Evolutionary conservation across 2,888 invertebrate species (phyloP).

Genomic region (Alloscopus bannaensis): DNA sequence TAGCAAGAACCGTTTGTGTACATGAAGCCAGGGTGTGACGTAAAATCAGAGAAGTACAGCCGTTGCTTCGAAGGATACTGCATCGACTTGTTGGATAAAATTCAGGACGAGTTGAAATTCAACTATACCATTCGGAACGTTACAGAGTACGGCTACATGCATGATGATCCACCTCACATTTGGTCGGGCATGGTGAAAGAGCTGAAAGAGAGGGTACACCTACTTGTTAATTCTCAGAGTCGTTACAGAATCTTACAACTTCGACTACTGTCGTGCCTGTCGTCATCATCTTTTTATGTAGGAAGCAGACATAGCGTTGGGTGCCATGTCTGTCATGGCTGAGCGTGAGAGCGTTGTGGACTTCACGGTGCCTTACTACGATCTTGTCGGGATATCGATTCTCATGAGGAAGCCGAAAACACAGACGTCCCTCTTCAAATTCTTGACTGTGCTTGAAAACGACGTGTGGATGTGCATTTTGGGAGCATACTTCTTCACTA

Average conservation of each 20-base stretch:
- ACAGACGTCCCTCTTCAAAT: slow-evolving; percentile 95
- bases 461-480: slow-evolving; percentile 98
- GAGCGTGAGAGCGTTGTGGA: slow-evolving; percentile 95
- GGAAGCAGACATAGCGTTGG: slow-evolving; percentile 94
- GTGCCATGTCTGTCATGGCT: slow-evolving; percentile 97
- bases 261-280: background rate
- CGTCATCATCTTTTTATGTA: too few relatives aligned
- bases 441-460: slow-evolving; percentile 95
- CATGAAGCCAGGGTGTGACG: slow-evolving; percentile 77
- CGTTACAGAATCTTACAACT: background rate
- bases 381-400: slow-evolving; percentile 97
- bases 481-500: slow-evolving; percentile 95
- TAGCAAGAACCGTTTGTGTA: slow-evolving; percentile 91
- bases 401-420: slow-evolving; percentile 93
- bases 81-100: slow-evolving; percentile 93
- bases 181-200: slow-evolving; percentile 92
- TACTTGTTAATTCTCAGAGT: background rate
- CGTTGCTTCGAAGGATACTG: slow-evolving; percentile 86
- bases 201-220: slow-evolving; percentile 82
- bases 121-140: slow-evolving; percentile 86
- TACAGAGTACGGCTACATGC: slow-evolving; percentile 91
- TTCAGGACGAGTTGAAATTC: slow-evolving; percentile 88
- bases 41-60: slow-evolving; percentile 75
- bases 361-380: slow-evolving; percentile 98
- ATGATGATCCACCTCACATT: slow-evolving; percentile 82